Percentiles rank a stretch among this genome's conserved stretches.
Evolutionary conservation across 1,140 invertebrate species (phyloP).

Genomic region (Trichogramma pretiosum): DNA sequence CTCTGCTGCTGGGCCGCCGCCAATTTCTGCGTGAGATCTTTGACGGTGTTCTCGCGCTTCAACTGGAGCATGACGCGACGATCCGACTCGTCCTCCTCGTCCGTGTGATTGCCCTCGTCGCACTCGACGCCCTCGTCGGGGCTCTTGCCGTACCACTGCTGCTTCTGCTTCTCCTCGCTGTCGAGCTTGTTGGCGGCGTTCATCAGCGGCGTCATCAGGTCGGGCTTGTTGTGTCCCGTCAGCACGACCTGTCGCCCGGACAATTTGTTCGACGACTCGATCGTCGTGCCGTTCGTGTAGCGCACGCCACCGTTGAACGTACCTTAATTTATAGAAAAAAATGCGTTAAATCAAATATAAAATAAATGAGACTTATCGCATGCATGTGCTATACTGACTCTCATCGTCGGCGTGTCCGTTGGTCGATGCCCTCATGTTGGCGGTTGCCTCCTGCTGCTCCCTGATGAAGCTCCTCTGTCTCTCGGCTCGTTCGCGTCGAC

Average conservation of each 20-base stretch:
- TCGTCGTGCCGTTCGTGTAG: constrained; percentile 35
- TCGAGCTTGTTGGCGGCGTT: constrained; percentile 52
- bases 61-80: constrained; percentile 53
- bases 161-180: constrained; percentile 53
- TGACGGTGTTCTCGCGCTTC: constrained; percentile 70
- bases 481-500: constrained; percentile 66
- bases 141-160: constrained; percentile 37
- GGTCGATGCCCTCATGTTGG: constrained; percentile 45
- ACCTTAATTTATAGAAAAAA: constrained; percentile 1
- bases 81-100: constrained; percentile 52
- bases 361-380: background rate
- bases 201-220: constrained; percentile 46
- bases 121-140: constrained; percentile 44
- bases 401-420: constrained; percentile 41
- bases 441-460: constrained; percentile 63
- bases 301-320: constrained; percentile 38
- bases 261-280: constrained; percentile 27
- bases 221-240: constrained; percentile 38
- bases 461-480: constrained; percentile 71
- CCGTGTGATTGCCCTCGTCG: constrained; percentile 44
- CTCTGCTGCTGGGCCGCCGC: constrained; percentile 61
- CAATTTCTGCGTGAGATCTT: constrained; percentile 77
- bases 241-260: constrained; percentile 32
- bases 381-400: constrained; percentile 30
- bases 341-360: background rate